These are phyloP conservation scores for Lonchura striata DNA, from an alignment of 2,113 vertebrate species.

Conservation along the genomic window DNA sequence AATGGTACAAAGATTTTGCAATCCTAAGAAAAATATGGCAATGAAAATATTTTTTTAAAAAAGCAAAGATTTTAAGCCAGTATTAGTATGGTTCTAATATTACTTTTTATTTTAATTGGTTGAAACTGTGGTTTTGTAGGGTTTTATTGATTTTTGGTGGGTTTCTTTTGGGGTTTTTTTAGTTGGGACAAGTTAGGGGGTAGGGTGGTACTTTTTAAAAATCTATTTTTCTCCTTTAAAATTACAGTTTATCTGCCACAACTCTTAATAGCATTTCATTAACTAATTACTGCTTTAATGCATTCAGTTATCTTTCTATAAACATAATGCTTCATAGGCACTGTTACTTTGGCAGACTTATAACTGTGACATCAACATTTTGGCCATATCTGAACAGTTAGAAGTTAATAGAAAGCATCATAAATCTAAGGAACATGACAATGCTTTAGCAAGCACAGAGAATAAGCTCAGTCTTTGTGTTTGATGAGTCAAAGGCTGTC, in stretches of 20 bases:
- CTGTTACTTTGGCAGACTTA: not conserved
- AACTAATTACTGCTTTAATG: not conserved
- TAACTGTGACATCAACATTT: not conserved
- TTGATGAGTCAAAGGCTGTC: not conserved
- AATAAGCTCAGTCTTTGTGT: not conserved
- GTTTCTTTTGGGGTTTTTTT: not conserved
- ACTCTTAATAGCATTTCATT: not conserved
- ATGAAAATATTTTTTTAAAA: too few species aligned
- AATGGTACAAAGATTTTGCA: not conserved
- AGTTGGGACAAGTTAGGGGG: rapidly evolving
- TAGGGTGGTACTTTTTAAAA: not conserved
- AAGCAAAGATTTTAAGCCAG: not conserved
- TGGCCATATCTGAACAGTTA: not conserved
- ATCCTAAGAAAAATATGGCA: not conserved
- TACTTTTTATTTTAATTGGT: not conserved
- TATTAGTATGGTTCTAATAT: not conserved
- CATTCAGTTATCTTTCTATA: not conserved
- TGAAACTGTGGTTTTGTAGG: not conserved
- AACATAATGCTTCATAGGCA: not conserved
- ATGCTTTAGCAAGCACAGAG: not conserved
- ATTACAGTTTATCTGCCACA: not conserved
- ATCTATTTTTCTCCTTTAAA: not conserved
- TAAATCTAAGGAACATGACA: not conserved
- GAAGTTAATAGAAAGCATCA: not conserved
- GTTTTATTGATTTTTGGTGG: not conserved